Percentiles rank a stretch among this genome's conserved stretches.
phyloP scores from a whole-genome alignment of 2,888 invertebrate species.

The Cotesia congregata region DNA sequence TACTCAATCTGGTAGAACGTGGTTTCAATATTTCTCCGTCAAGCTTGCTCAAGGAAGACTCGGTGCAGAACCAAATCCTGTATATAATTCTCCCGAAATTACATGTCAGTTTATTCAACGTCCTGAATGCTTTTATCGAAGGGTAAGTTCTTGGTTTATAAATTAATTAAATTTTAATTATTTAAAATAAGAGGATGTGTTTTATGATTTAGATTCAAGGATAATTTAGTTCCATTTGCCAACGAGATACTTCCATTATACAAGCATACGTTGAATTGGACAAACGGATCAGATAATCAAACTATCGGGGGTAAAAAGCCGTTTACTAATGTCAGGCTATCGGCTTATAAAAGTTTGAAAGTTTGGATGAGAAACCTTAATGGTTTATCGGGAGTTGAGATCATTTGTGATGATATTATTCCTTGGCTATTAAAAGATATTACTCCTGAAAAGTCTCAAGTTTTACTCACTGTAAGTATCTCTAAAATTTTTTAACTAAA shows the following conservation, averaged over 20 bases:
- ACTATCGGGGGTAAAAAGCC: constrained; percentile 56
- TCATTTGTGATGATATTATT: constrained; percentile 58
- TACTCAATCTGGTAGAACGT: constrained; percentile 59
- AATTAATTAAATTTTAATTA: constrained; percentile 5
- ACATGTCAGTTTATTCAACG: constrained; percentile 55
- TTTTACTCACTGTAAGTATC: constrained; percentile 56
- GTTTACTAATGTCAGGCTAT: constrained; percentile 55
- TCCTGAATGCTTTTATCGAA: constrained; percentile 59
- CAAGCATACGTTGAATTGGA: constrained; percentile 61
- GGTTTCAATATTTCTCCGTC: constrained; percentile 60
- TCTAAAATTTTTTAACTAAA: background rate
- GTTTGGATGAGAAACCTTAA: constrained; percentile 58
- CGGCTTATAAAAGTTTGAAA: constrained; percentile 59
- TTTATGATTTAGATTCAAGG: constrained; percentile 55
- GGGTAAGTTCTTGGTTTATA: constrained; percentile 52
- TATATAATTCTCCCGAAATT: constrained; percentile 60
- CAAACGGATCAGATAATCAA: constrained; percentile 48
- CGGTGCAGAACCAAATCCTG: constrained; percentile 56
- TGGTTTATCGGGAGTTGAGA: constrained; percentile 61
- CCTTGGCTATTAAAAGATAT: constrained; percentile 59
- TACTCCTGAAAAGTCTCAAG: constrained; percentile 55
- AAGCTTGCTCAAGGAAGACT: constrained; percentile 54
- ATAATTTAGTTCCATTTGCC: constrained; percentile 59
- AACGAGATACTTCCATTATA: constrained; percentile 59
- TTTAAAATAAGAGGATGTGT: background rate